Conservation (phyloP, 2,888 invertebrate species). For the Morpho deidamia region DNA sequence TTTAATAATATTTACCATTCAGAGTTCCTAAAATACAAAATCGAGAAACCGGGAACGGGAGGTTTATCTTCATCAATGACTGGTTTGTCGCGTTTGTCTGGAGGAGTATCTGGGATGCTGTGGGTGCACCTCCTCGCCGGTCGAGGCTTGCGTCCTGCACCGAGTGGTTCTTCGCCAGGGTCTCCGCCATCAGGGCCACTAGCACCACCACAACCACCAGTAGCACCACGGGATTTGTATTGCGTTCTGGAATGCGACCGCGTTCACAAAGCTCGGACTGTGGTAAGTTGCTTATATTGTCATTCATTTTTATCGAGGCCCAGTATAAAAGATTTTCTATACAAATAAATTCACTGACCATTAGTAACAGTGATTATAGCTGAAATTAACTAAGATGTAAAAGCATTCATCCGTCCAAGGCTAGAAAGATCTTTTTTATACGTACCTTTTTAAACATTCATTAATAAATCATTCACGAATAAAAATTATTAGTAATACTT, state of each 20-base stretch:
- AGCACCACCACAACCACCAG: slow-evolving; percentile 62
- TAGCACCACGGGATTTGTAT: slow-evolving; percentile 89
- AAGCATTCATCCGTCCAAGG: too few relatives aligned
- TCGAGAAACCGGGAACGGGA: slow-evolving; percentile 83
- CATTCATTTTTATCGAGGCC: too few relatives aligned
- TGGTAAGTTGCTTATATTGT: slow-evolving; percentile 72
- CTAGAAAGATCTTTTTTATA: too few relatives aligned
- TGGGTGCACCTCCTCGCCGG: slow-evolving; percentile 95
- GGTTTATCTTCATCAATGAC: slow-evolving; percentile 79
- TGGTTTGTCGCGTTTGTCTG: slow-evolving; percentile 66
- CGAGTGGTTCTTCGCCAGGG: slow-evolving; percentile 83
- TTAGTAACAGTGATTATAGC: too few relatives aligned
- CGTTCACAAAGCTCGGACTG: slow-evolving; percentile 97
- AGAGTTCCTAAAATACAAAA: slow-evolving; percentile 95
- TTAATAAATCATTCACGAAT: too few relatives aligned
- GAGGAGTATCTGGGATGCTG: slow-evolving; percentile 88
- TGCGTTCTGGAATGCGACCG: slow-evolving; percentile 98
- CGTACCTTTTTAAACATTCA: too few relatives aligned
- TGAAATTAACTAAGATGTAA: too few relatives aligned
- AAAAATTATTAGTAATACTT: too few relatives aligned
- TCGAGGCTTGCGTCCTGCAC: slow-evolving; percentile 87
- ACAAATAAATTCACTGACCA: too few relatives aligned
- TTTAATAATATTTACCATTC: slow-evolving; percentile 30
- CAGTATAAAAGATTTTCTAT: too few relatives aligned
- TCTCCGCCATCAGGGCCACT: slow-evolving; percentile 83